These are phyloP conservation scores for Monodelphis domestica DNA, from an alignment of 2,797 vertebrate genomes.

Conservation along the genomic window DNA sequence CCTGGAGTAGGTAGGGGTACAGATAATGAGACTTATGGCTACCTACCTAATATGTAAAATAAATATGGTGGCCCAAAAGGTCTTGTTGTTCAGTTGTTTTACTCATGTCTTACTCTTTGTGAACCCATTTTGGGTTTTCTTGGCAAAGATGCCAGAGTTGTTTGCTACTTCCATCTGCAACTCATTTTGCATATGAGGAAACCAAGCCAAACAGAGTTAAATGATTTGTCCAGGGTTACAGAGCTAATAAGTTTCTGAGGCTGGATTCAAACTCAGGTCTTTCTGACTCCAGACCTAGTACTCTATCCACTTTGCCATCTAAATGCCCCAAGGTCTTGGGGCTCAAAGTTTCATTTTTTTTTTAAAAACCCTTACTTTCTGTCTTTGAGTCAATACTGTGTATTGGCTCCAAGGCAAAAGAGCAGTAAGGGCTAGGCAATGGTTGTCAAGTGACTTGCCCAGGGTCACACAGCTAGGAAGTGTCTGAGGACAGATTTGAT, in stretches of 20 bases:
- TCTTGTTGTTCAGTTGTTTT: not conserved
- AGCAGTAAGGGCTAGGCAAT: too few relatives aligned
- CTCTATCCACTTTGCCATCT: not conserved
- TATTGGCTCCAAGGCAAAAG: too few relatives aligned
- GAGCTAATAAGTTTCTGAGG: not conserved
- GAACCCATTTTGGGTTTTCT: too few relatives aligned
- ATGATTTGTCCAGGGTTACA: not conserved
- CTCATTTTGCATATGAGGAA: not conserved
- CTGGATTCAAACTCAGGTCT: not conserved
- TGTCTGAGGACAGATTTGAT: too few relatives aligned
- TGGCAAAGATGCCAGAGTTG: not conserved
- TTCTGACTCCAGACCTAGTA: not conserved
- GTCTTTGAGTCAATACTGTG: too few relatives aligned
- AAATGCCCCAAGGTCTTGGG: not conserved
- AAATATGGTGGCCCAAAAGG: not conserved
- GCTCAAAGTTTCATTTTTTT: not conserved
- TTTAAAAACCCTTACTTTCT: too few relatives aligned
- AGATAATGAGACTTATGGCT: not conserved
- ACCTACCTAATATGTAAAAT: not conserved
- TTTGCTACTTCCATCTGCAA: not conserved
- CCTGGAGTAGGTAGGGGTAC: too few relatives aligned
- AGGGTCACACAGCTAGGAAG: too few relatives aligned
- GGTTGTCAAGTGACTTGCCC: too few relatives aligned
- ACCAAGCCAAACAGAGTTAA: not conserved
- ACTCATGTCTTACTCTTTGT: not conserved